Conservation (phyloP, 2,113 vertebrate genomes). For the Lycaon pictus region DNA sequence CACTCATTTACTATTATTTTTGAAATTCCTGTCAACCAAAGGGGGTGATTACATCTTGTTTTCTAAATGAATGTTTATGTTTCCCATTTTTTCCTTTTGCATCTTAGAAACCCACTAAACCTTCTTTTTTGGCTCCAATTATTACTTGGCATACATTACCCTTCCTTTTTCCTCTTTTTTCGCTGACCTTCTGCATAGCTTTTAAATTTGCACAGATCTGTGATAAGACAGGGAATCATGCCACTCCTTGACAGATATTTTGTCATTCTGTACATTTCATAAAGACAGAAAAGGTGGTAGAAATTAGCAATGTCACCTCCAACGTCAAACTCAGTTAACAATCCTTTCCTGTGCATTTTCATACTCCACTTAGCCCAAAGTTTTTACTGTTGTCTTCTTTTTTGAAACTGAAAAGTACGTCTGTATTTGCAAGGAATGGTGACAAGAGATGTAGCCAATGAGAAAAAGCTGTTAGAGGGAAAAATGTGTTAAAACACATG, state of each 20-base stretch:
- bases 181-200: conserved; percentile 82
- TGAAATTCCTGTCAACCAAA: not conserved
- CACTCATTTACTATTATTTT: not conserved
- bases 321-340: conserved; percentile 84
- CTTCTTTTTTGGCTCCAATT: conserved; percentile 61
- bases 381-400: conserved; percentile 78
- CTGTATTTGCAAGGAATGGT: conserved; percentile 60
- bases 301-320: conserved; percentile 88
- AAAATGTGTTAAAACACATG: conserved; percentile 17
- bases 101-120: not conserved
- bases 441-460: conserved; percentile 35
- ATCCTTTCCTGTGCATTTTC: conserved; percentile 79
- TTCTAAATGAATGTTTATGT: conserved; percentile 24
- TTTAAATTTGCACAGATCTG: conserved; percentile 84
- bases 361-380: conserved; percentile 78
- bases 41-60: not conserved
- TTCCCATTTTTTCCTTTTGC: conserved; percentile 15
- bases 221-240: conserved; percentile 82
- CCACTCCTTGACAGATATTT: conserved; percentile 83
- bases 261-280: conserved; percentile 83
- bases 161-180: conserved; percentile 64
- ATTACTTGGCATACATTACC: conserved; percentile 75
- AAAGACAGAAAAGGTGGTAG: conserved; percentile 79
- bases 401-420: conserved; percentile 72
- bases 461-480: conserved; percentile 13